Percentiles rank a stretch among this genome's conserved stretches.
These are phyloP conservation scores for Ivindomyrus marchei DNA, from an alignment of 2,113 vertebrate genomes.

Conservation along the genomic window DNA sequence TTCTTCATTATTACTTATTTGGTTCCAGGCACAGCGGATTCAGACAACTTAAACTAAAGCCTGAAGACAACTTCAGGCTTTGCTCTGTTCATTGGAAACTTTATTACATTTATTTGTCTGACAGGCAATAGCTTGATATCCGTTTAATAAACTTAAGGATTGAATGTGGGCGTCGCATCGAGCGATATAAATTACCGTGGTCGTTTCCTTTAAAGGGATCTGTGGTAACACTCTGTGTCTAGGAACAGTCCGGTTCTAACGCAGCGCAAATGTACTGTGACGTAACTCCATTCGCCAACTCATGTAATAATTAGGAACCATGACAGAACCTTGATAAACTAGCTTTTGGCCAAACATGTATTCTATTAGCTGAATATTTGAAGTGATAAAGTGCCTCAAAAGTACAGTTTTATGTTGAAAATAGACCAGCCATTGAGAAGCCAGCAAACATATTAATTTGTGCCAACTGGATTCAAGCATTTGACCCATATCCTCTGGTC, in stretches of 20 bases:
- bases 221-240: neutral
- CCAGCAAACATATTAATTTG: neutral
- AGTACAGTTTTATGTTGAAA: neutral
- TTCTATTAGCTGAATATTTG: neutral
- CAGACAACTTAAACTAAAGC: neutral
- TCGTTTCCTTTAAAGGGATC: neutral
- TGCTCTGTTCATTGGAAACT: neutral
- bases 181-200: neutral
- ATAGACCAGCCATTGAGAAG: neutral
- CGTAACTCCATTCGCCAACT: neutral
- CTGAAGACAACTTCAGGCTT: neutral
- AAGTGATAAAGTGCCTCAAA: neutral
- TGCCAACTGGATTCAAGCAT: neutral
- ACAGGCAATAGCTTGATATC: neutral
- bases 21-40: neutral
- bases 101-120: slow-evolving; percentile 4
- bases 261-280: neutral
- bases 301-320: neutral
- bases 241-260: neutral
- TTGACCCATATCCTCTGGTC: neutral
- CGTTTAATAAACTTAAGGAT: neutral
- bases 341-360: neutral
- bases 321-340: neutral
- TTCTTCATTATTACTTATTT: slow-evolving; percentile 7
- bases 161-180: neutral